Base-by-base conservation (phyloP, 2,113 vertebrate genomes). In the Anoplopoma fimbria region DNA sequence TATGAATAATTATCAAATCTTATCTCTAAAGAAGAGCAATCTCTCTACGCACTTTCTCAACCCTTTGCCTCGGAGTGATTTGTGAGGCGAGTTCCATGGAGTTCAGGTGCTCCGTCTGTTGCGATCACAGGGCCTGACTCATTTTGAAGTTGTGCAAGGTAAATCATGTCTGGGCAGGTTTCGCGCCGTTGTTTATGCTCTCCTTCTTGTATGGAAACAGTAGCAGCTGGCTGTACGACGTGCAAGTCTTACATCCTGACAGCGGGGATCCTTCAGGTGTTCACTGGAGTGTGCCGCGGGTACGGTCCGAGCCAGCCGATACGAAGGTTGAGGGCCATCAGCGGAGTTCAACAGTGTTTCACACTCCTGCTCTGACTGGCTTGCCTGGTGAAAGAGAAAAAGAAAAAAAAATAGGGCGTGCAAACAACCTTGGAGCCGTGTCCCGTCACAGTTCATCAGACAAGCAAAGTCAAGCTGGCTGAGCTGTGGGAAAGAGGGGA, bases 361-460 rank as follows among this genome's bases (percentile, higher is more conserved):
- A 75, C 86, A 67, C 83, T 85, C 74, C 5, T 27, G 9, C 64
- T 82, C 75, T 53, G 79, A 75, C 80, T 65, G 82, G 82, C 78
- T 71, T 73, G 67, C 55, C 49, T 57, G 17, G 19, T 69, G 31
- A 10, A 62, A 61, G 51, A 55, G 9, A 25, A 69, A 51, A 51
- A n/a, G n/a, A 17, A 75, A 21, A 65, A 34, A 36, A 61, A 51
- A 55, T 7, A 23, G 53, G n/a, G 9, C 2, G 42, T 81, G 47
- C 90, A 90, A 90, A 92, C 88, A 93, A 94, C 92, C 92, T 93
- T 91, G 90, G 79, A 91, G 85, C 89, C 81, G 80, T 85, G 86
- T 89, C 85, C 80, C 49, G 90, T 93, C 88, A 92, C 86, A 92
- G 91, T 93, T 88, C 84, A 81, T 76, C 86, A 88, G 87, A 89